phyloP scores from a whole-genome alignment of 2,113 vertebrate species.

The Stegostoma tigrinum region DNA sequence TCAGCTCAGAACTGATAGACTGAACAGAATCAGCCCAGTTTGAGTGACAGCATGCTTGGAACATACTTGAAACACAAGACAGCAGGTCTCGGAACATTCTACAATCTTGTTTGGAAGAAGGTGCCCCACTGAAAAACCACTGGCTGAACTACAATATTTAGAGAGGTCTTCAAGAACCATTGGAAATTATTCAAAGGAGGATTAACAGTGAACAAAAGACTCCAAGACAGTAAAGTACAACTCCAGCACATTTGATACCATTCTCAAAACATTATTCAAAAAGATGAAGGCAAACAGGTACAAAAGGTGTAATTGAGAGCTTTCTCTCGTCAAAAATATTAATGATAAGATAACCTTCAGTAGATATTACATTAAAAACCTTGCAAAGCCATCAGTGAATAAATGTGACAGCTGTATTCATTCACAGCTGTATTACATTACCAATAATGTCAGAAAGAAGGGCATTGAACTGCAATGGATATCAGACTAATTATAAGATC shows the following conservation, averaged over 20 bases:
- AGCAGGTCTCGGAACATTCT: background rate
- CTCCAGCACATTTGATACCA: background rate
- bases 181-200: background rate
- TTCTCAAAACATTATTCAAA: background rate
- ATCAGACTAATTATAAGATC: background rate
- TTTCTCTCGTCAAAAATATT: background rate
- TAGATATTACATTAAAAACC: background rate
- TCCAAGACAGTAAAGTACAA: background rate
- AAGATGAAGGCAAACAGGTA: background rate
- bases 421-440: constrained; percentile 15
- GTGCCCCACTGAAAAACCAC: background rate
- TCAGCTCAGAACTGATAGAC: background rate
- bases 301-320: background rate
- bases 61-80: too few relatives aligned
- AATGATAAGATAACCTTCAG: constrained; percentile 9
- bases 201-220: background rate
- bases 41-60: background rate
- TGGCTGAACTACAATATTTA: background rate
- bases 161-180: background rate
- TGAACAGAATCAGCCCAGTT: background rate
- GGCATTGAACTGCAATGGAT: background rate
- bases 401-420: background rate
- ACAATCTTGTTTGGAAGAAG: background rate
- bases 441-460: background rate
- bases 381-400: background rate